Evolutionary conservation across 2,888 invertebrate genomes (phyloP).

Genomic region (Conops quadrifasciatus): DNA sequence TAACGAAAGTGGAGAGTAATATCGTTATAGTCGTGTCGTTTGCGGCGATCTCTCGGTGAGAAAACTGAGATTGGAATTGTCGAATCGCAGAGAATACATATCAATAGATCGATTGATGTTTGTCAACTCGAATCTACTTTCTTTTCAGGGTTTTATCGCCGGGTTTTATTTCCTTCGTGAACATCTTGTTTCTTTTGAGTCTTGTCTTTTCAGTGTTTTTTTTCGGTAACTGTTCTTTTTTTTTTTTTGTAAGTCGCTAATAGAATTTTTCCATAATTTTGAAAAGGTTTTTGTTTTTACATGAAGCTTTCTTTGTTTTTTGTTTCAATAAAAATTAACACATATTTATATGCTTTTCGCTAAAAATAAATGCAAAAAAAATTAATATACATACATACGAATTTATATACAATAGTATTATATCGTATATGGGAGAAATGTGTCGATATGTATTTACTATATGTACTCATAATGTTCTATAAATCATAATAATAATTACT

Average conservation of each 20-base stretch:
- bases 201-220: constrained; percentile 20
- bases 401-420: neutral
- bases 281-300: no score
- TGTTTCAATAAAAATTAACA: neutral
- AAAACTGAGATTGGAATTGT: no score
- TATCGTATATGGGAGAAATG: neutral
- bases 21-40: no score
- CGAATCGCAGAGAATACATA: no score
- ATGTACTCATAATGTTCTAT: constrained; percentile 25
- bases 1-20: no score
- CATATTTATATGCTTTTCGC: neutral
- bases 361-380: constrained; percentile 23
- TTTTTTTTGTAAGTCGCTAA: neutral
- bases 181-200: constrained; percentile 34
- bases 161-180: neutral
- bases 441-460: constrained; percentile 23
- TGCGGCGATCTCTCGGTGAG: no score
- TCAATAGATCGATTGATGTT: neutral
- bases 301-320: no score
- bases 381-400: constrained; percentile 33
- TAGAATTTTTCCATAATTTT: no score
- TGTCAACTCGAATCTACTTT: neutral
- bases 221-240: constrained; percentile 16
- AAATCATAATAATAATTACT: constrained; percentile 42
- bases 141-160: neutral